A percentile compares a stretch with the other conserved stretches of the same genome.
Conservation (phyloP, 1,140 invertebrate species). For the Planococcus citri region DNA sequence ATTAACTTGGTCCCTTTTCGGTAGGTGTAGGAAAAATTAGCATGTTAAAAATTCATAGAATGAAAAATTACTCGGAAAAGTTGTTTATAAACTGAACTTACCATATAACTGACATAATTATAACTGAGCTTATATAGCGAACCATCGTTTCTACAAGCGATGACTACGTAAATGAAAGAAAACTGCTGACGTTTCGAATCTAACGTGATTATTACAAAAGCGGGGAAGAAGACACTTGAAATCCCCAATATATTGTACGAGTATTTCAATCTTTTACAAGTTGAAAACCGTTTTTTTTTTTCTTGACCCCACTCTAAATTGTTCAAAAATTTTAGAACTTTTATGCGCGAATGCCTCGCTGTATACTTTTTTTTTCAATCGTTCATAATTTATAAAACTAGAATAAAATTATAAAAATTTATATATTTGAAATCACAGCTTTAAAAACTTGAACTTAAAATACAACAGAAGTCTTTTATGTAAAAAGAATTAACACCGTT, state of each 20-base stretch:
- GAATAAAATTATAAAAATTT: too few species aligned
- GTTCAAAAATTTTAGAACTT: not conserved
- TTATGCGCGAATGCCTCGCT: not conserved
- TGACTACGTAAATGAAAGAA: slow-evolving; percentile 16
- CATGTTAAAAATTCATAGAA: not conserved
- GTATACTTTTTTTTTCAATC: too few species aligned
- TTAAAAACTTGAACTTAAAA: too few species aligned
- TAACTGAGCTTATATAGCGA: slow-evolving; percentile 13
- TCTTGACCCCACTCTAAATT: slow-evolving; percentile 12
- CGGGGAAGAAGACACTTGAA: not conserved
- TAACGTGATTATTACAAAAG: not conserved
- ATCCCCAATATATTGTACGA: slow-evolving; percentile 5
- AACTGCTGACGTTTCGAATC: slow-evolving; percentile 15
- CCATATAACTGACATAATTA: slow-evolving; percentile 13
- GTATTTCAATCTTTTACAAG: not conserved
- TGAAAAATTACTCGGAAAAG: not conserved
- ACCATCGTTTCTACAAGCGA: slow-evolving; percentile 4
- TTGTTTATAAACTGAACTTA: slow-evolving; percentile 1
- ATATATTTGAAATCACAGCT: too few species aligned
- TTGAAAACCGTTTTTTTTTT: slow-evolving; percentile 17
- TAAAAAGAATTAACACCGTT: too few species aligned
- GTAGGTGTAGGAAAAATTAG: not conserved
- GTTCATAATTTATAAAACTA: too few species aligned
- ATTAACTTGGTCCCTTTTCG: not conserved
- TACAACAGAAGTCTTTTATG: too few species aligned